Conservation (phyloP, 2,888 invertebrate genomes). For the Amphipyra tragopoginis region DNA sequence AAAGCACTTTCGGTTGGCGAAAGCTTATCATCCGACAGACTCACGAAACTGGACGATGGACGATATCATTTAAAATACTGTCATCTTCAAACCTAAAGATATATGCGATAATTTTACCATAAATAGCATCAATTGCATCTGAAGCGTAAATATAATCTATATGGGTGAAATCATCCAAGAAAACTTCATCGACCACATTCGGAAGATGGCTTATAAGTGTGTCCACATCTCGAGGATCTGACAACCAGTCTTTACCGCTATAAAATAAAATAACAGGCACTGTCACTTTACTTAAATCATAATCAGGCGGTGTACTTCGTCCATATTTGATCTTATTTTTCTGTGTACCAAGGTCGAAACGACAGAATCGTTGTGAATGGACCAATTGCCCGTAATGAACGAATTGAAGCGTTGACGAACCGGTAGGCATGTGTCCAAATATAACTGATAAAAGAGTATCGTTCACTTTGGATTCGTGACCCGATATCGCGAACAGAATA, state of each 20-base stretch:
- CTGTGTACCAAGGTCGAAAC: constrained; percentile 72
- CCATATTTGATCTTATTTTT: constrained; percentile 83
- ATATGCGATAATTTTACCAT: constrained; percentile 77
- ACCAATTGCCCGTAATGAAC: constrained; percentile 81
- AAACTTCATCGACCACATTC: constrained; percentile 83
- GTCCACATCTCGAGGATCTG: constrained; percentile 86
- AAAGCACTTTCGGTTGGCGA: neutral
- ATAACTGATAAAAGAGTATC: constrained; percentile 90
- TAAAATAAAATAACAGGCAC: constrained; percentile 76
- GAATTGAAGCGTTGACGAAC: constrained; percentile 88
- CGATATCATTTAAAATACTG: neutral
- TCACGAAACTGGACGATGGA: no score
- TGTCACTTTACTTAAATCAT: constrained; percentile 68
- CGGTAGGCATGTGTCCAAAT: constrained; percentile 90
- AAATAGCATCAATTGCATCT: constrained; percentile 87
- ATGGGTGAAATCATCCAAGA: constrained; percentile 90
- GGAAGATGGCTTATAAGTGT: constrained; percentile 78
- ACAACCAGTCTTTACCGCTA: constrained; percentile 81
- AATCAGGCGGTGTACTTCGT: constrained; percentile 72
- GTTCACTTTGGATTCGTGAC: constrained; percentile 68
- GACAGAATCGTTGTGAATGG: constrained; percentile 73
- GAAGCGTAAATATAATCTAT: constrained; percentile 92
- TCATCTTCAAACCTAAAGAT: constrained; percentile 58
- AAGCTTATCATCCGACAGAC: no score
- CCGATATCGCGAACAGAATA: constrained; percentile 68